Percentiles rank a stretch among this genome's conserved stretches.
Evolutionary conservation across 2,113 vertebrate genomes (phyloP).

Genomic region (Onychostoma macrolepis): DNA sequence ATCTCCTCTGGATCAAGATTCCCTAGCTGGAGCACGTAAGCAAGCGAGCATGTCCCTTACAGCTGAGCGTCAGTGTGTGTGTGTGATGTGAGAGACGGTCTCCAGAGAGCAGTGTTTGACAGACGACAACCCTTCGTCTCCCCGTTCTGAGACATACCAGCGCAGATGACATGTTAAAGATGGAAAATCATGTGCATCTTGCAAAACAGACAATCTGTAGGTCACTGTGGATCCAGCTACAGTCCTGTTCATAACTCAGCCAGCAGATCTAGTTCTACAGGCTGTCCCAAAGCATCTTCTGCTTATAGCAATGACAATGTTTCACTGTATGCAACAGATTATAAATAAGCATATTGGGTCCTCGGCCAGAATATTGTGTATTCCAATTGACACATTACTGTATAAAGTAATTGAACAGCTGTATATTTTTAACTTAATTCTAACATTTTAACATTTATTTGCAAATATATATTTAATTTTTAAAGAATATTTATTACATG

Average conservation of each 20-base stretch:
- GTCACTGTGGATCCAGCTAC: background rate
- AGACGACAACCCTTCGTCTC: background rate
- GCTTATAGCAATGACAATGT: background rate
- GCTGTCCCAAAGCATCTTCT: background rate
- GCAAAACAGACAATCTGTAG: background rate
- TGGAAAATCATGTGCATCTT: background rate
- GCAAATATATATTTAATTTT: background rate
- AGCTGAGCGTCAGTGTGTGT: slow-evolving; percentile 28
- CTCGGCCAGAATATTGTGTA: background rate
- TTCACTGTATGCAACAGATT: background rate
- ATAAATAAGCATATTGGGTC: background rate
- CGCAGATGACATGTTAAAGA: background rate
- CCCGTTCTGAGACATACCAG: slow-evolving; percentile 11
- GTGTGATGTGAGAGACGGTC: slow-evolving; percentile 22
- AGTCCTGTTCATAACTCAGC: background rate
- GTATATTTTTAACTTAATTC: background rate
- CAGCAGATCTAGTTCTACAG: background rate
- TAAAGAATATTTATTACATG: background rate
- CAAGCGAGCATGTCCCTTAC: background rate
- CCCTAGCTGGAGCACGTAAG: background rate
- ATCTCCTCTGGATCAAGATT: background rate
- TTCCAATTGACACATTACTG: background rate
- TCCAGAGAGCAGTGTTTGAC: slow-evolving; percentile 21
- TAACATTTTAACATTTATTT: background rate
- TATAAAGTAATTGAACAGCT: background rate